Evolutionary conservation across 2,797 vertebrate species (phyloP).

Genomic region (Poeciliopsis gracilis): DNA sequence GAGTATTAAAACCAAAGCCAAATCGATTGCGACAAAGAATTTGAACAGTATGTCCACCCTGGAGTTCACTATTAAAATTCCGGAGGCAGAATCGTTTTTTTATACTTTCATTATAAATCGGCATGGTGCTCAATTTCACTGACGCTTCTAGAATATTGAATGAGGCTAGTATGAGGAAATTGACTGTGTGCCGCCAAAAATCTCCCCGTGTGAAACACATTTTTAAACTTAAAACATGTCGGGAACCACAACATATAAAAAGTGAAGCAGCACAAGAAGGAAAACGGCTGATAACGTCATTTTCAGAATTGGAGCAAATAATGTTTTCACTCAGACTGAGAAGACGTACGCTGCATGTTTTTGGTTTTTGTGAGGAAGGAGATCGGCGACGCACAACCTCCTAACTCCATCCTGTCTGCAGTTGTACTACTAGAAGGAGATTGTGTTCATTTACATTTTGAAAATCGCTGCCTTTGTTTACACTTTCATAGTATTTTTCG

Average conservation of each 20-base stretch:
- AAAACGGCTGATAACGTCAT: no score
- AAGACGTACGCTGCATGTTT: no score
- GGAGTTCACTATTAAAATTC: background rate
- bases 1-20: background rate
- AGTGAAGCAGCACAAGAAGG: no score
- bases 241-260: background rate
- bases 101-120: background rate
- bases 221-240: background rate
- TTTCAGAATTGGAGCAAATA: no score
- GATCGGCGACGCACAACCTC: no score
- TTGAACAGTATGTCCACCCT: background rate
- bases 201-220: background rate
- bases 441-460: no score
- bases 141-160: background rate
- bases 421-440: no score
- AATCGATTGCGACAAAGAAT: background rate
- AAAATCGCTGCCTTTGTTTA: no score
- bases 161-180: background rate
- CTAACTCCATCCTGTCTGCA: no score
- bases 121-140: background rate
- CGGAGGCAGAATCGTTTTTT: background rate
- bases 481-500: no score
- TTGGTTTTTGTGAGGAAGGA: no score
- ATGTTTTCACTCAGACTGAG: no score
- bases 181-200: background rate